A percentile compares a stretch with the other conserved stretches of the same genome.
Conservation (phyloP, 2,113 vertebrate genomes). For the Peromyscus polionotus region DNA sequence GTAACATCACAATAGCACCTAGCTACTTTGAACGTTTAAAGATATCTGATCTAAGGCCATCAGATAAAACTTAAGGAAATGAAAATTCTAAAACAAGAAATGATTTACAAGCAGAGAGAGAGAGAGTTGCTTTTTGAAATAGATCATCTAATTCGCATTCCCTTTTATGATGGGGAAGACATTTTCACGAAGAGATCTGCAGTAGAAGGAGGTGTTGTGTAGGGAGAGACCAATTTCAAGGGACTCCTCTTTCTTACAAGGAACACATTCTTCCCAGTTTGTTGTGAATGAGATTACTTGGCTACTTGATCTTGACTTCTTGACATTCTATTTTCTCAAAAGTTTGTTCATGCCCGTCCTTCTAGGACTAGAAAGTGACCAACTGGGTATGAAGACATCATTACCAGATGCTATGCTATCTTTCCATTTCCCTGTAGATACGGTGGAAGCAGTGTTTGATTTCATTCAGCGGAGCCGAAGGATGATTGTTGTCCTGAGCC, state of each 20-base stretch:
- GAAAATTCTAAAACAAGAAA: conserved; percentile 30
- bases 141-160: not conserved
- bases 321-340: not conserved
- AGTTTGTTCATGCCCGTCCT: not conserved
- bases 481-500: conserved; percentile 94
- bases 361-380: not conserved
- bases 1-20: not conserved
- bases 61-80: not conserved
- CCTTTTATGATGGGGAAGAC: not conserved
- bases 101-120: not conserved
- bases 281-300: not conserved
- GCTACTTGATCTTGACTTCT: not conserved
- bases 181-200: not conserved
- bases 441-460: conserved; percentile 91
- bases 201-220: not conserved
- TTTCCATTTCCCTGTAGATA: conserved; percentile 86
- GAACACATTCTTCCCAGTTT: not conserved
- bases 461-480: conserved; percentile 94
- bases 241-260: not conserved
- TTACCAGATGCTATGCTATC: conserved; percentile 62
- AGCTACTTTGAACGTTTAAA: conserved; percentile 2
- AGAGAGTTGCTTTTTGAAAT: not conserved
- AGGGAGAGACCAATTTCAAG: not conserved
- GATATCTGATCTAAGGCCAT: not conserved
- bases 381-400: conserved; percentile 3